Evolutionary conservation across 2,888 invertebrate genomes (phyloP).

Genomic region (Pristionchus maxplancki): DNA sequence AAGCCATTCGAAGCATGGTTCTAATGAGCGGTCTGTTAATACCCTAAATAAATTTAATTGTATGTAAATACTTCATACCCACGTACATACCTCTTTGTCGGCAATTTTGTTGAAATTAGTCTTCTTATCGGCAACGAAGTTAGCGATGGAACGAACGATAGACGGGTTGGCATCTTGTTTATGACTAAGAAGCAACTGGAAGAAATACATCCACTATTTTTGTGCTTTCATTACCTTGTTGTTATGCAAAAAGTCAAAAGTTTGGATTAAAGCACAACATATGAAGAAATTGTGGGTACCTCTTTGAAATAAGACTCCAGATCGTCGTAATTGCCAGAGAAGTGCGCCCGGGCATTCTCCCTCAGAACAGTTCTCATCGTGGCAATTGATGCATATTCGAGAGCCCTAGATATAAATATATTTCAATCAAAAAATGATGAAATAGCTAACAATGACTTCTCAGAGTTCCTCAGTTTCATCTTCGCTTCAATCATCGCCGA

Average conservation of each 20-base stretch:
- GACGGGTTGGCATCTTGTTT: constrained; percentile 11
- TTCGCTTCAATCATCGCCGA: not conserved
- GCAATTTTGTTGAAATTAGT: not conserved
- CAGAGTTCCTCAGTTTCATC: not conserved
- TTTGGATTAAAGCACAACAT: no score
- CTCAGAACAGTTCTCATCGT: not conserved
- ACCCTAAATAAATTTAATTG: not conserved
- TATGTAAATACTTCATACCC: not conserved
- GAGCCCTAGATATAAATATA: not conserved
- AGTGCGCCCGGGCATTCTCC: not conserved
- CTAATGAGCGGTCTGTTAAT: not conserved
- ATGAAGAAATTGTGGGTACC: not conserved
- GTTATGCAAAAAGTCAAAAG: no score
- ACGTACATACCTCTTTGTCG: not conserved
- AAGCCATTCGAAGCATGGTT: constrained; percentile 5
- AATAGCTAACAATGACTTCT: not conserved
- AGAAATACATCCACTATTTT: no score
- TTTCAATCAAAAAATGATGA: not conserved
- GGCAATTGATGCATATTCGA: not conserved
- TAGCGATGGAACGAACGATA: not conserved
- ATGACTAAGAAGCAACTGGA: not conserved
- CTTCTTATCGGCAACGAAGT: not conserved
- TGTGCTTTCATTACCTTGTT: no score
- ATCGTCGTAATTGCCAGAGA: not conserved
- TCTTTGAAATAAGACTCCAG: constrained; percentile 1